Percentiles rank a stretch among this genome's conserved stretches.
Evolutionary conservation across 2,113 vertebrate genomes (phyloP).

Genomic region (Acanthisitta chloris): DNA sequence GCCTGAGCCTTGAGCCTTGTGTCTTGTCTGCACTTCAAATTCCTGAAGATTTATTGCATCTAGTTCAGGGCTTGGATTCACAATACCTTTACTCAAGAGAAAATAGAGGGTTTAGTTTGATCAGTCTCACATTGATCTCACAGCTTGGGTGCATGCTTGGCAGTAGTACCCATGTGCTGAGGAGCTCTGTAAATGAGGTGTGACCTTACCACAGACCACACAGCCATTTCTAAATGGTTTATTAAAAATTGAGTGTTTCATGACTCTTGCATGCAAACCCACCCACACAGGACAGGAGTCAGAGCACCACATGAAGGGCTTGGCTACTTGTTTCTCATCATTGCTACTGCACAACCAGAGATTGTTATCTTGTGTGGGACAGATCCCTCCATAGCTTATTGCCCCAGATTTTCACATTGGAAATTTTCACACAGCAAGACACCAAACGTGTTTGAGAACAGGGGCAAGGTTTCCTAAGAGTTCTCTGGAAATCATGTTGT

Average conservation of each 20-base stretch:
- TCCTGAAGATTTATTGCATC: neutral
- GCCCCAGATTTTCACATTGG: neutral
- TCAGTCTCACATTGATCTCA: neutral
- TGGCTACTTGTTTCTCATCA: neutral
- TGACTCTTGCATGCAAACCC: neutral
- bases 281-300: neutral
- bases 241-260: neutral
- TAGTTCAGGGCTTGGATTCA: neutral
- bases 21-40: neutral
- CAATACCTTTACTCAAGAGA: neutral
- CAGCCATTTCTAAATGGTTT: neutral
- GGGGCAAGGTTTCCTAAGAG: neutral
- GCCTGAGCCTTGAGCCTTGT: neutral
- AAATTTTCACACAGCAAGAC: neutral
- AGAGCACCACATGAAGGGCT: neutral
- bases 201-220: neutral
- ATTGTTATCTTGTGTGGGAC: neutral
- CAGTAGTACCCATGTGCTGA: neutral
- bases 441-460: neutral
- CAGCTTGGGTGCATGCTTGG: neutral
- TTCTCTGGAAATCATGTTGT: neutral
- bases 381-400: neutral
- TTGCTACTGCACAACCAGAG: neutral
- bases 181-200: neutral
- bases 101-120: neutral